These are phyloP conservation scores for Coelopa pilipes DNA, from an alignment of 2,888 invertebrate species.

Conservation along the genomic window DNA sequence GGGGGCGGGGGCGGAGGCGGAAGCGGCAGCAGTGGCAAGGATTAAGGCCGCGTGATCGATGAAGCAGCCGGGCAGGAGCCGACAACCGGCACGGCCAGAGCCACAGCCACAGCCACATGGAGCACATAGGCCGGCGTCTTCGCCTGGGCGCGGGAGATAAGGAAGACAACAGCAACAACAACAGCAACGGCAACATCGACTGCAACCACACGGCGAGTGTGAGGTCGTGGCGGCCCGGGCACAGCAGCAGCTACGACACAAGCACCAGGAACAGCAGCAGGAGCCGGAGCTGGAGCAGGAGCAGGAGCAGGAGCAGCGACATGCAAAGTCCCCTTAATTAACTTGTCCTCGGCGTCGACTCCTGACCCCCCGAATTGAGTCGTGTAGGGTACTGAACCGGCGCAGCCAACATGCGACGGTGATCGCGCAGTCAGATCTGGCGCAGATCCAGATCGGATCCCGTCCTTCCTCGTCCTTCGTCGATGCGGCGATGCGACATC, in stretches of 20 bases:
- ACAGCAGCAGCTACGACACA: neutral
- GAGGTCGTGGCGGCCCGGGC: no score
- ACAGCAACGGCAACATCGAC: constrained; percentile 34
- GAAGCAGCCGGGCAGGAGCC: constrained; percentile 6
- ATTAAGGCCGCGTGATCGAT: constrained; percentile 61
- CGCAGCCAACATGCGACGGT: constrained; percentile 21
- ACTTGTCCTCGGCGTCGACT: constrained; percentile 59
- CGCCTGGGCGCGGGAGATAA: no score
- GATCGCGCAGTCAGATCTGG: no score
- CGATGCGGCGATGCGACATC: neutral
- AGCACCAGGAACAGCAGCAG: constrained; percentile 43
- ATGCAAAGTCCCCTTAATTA: constrained; percentile 65
- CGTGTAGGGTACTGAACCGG: constrained; percentile 18
- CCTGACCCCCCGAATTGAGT: constrained; percentile 28
- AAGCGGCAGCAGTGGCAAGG: constrained; percentile 52
- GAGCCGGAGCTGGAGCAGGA: neutral
- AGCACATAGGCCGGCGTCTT: neutral
- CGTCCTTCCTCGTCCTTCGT: no score
- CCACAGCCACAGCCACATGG: neutral
- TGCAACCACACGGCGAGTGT: neutral
- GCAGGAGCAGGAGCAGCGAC: constrained; percentile 48
- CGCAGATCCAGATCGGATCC: no score
- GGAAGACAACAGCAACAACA: constrained; percentile 6
- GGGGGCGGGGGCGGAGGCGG: no score
- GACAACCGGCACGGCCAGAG: no score